phyloP scores from a whole-genome alignment of 2,797 vertebrate species.

The Gambelia wislizenii region DNA sequence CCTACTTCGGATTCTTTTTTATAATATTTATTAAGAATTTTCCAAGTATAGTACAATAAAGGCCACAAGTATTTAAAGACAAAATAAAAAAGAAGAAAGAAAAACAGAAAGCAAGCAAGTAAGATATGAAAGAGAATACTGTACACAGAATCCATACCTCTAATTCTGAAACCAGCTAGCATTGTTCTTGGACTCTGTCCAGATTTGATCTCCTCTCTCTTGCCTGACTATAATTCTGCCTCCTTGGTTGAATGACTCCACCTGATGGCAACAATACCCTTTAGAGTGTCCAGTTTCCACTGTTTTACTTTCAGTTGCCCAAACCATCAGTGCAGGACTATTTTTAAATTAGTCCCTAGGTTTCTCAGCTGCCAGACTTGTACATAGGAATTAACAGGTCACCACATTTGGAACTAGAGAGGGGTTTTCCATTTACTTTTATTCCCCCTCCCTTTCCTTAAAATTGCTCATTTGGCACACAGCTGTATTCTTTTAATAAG shows the following conservation, averaged over 20 bases:
- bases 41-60: too few species aligned
- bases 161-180: background rate
- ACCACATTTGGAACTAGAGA: background rate
- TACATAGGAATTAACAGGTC: background rate
- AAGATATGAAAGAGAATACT: too few species aligned
- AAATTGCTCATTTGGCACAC: background rate
- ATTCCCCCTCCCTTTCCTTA: background rate
- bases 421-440: background rate
- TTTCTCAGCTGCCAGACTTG: background rate
- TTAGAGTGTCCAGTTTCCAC: background rate
- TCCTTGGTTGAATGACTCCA: background rate
- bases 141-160: too few species aligned
- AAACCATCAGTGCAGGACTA: background rate
- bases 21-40: too few species aligned
- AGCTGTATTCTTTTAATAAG: background rate
- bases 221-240: background rate
- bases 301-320: background rate
- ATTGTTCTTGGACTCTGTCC: constrained; percentile 1
- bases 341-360: background rate
- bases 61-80: too few species aligned
- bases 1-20: too few species aligned
- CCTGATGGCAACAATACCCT: background rate
- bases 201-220: background rate
- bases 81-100: too few species aligned
- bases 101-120: too few species aligned